Evolutionary conservation across 2,113 vertebrate species (phyloP).

Genomic region (Lepidothrix coronata): DNA sequence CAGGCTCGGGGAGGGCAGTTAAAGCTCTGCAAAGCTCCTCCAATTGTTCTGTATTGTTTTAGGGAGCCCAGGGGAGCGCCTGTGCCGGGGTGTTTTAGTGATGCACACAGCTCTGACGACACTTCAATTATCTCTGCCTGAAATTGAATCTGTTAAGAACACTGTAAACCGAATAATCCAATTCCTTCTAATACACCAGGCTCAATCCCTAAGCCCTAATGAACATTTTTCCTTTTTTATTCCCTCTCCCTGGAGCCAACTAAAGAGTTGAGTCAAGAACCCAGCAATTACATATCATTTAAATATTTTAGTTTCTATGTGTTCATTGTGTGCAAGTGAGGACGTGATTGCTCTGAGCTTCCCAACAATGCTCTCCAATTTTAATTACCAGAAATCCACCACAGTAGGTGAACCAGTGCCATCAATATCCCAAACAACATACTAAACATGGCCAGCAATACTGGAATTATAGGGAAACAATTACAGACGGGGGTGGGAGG

Average conservation of each 20-base stretch:
- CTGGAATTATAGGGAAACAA: neutral
- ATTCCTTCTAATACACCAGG: constrained; percentile 49
- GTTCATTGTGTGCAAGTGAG: constrained; percentile 42
- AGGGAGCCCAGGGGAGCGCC: constrained; percentile 19
- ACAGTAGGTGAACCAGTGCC: neutral
- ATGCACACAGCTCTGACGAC: constrained; percentile 35
- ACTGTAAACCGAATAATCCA: constrained; percentile 59
- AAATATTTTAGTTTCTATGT: constrained; percentile 68
- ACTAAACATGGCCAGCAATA: neutral
- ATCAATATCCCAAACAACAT: neutral
- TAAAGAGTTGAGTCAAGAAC: constrained; percentile 68
- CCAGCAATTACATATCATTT: constrained; percentile 64
- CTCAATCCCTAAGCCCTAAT: constrained; percentile 61
- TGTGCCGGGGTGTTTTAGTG: constrained; percentile 22
- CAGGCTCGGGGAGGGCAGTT: constrained; percentile 10
- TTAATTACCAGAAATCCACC: constrained; percentile 66
- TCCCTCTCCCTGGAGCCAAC: constrained; percentile 39
- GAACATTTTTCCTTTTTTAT: constrained; percentile 56
- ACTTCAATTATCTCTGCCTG: constrained; percentile 42
- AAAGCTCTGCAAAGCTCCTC: constrained; percentile 27
- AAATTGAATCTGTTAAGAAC: constrained; percentile 68
- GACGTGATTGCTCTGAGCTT: constrained; percentile 35
- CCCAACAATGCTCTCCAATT: constrained; percentile 47
- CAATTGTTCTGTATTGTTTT: constrained; percentile 33
- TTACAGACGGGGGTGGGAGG: neutral